Conservation (phyloP, 2,888 invertebrate genomes). For the Sarcophaga carnaria region DNA sequence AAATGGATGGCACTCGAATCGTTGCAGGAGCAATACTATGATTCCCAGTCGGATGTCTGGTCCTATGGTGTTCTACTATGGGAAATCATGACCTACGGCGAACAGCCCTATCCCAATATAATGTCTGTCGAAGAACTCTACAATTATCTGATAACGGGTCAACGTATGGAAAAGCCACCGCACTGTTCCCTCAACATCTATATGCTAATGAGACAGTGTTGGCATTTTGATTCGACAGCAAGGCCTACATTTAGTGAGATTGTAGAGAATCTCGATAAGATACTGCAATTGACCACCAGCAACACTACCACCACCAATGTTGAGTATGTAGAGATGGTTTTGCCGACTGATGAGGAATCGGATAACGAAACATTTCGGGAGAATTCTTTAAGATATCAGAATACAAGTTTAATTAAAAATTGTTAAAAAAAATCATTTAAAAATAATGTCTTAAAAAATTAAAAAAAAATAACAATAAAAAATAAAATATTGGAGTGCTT, state of each 20-base stretch:
- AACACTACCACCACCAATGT: slow-evolving; percentile 85
- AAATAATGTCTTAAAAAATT: too few relatives aligned
- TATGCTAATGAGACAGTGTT: slow-evolving; percentile 97
- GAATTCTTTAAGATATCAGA: slow-evolving; percentile 76
- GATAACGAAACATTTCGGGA: slow-evolving; percentile 77
- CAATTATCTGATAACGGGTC: slow-evolving; percentile 93
- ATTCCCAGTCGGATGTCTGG: slow-evolving; percentile 96
- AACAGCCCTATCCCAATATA: slow-evolving; percentile 98
- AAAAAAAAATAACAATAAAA: too few relatives aligned
- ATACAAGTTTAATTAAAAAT: slow-evolving; percentile 77
- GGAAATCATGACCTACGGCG: slow-evolving; percentile 99
- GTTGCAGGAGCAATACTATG: slow-evolving; percentile 96
- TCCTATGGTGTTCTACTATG: slow-evolving; percentile 97
- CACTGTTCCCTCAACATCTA: slow-evolving; percentile 98
- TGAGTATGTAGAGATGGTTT: slow-evolving; percentile 94
- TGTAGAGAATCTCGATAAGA: slow-evolving; percentile 94
- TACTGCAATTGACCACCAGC: slow-evolving; percentile 84
- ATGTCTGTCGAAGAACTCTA: slow-evolving; percentile 96
- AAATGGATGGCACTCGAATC: slow-evolving; percentile 99
- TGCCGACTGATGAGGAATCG: slow-evolving; percentile 86
- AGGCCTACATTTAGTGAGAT: slow-evolving; percentile 94
- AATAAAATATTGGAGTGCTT: too few relatives aligned
- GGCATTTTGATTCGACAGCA: slow-evolving; percentile 95
- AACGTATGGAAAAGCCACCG: slow-evolving; percentile 97
- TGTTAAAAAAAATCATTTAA: neutral